Base-by-base conservation (phyloP, 2,797 vertebrate genomes). In the Argentina silus region DNA sequence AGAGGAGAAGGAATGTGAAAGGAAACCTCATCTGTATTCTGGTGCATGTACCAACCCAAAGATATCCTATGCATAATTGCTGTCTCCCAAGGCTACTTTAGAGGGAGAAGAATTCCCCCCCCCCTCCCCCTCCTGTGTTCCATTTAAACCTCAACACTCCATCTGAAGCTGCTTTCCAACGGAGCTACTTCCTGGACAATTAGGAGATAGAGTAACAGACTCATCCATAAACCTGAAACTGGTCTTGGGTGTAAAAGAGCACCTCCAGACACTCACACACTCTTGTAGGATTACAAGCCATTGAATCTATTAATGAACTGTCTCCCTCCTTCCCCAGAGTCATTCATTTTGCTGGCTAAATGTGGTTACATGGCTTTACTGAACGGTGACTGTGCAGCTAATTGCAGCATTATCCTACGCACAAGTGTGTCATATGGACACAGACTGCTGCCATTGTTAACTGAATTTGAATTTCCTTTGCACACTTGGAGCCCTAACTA, bases 11-110 rank as follows among this genome's bases (percentile, higher is more conserved):
- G 67, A 85, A 62, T 69, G 81, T 82, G 89, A 90, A 91, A 90
- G 78, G 76, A 78, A 70, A 42, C 67, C 87, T 94, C 86, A 93
- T 95, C 92, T 93, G 88, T 92, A 95, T 95, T 90, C 92, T 86
- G 62, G 78, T 83, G 77, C 75, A 84, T 81, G 86, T 86, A 88
- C 78, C 87, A 85, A 78, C 88, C 82, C 87, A 92, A 69, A 87
- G 86, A 89, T 91, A 80, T 89, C 91, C 87, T 85, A 85, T 88
- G 88, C 78, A 87, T 86, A 86, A 83, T 76, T 86, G 82, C 83
- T 85, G 72, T 66, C 71, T 89, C 71, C 68, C 77, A 62, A 80
- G 86, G 76, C 81, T 82, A 56, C 79, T 82, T 81, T 11, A 61
- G 65, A 74, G 56, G 75, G 65, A 62, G 60, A 70, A 62, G 76